Evolutionary conservation across 2,888 invertebrate genomes (phyloP), one percentile per base, ranked within the genome.

Genomic region (Theretra japonica): DNA sequence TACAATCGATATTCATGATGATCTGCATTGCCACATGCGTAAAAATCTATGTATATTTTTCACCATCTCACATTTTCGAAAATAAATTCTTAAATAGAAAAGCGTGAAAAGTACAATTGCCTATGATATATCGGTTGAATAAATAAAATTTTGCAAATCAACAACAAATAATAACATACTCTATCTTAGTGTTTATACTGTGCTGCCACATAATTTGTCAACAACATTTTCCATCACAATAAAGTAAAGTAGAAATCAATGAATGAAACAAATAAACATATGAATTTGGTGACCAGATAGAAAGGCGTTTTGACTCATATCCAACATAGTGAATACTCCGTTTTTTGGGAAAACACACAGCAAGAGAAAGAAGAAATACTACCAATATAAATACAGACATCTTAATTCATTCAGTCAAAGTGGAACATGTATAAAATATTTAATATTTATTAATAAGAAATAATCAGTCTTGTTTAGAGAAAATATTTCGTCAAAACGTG

Each of bases 401-500:
- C 92, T 91, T 91, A 91, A 91, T 92, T 90, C 92, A 93, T 90
- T 94, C 94, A 93, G 93, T 93, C 93, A 88, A 92, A 94, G 89
- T 90, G 93, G 91, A 93, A 93, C 89, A 88, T 90, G 93, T 94
- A 93, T 91, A 94, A 94, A 94, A 93, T 92, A 94, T 93, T 90
- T 87, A 90, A 93, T 92, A 94, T 91, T 88, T 88, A 88, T 94
- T 90, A 94, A 93, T 92, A 94, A 94, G 94, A 95, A 95, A 95
- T 95, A 95, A 95, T 95, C 95, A 95, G 95, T 95, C 95, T 95
- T 95, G 92, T 93, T 94, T 93, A 93, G 93, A 94, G 93, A 94
- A 95, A 94, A 94, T 89, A 89, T 93, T 92, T 88, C 81, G 89
- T 87, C 90, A 89, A 90, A 90, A 87, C 90, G 90, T 83, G 85